These are phyloP conservation scores for Numenius phaeopus DNA, from an alignment of 2,797 vertebrate species.

Conservation along the genomic window DNA sequence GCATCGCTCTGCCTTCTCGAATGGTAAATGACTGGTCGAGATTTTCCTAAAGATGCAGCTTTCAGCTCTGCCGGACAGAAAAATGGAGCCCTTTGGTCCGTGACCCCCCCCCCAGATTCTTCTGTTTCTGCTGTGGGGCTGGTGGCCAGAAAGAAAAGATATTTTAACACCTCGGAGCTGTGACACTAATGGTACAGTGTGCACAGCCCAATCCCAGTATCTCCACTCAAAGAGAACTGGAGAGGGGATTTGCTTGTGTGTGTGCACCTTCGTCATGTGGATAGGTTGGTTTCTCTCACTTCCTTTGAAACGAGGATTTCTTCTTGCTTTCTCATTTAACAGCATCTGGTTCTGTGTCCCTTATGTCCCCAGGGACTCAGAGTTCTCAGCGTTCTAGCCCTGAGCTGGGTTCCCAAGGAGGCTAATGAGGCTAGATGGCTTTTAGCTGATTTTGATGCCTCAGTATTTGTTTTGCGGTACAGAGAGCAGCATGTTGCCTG, in stretches of 20 bases:
- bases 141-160: neutral
- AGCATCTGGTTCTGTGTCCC: neutral
- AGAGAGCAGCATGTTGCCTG: neutral
- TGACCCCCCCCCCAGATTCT: neutral
- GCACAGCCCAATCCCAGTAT: fast-evolving
- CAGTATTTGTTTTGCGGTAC: neutral
- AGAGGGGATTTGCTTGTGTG: neutral
- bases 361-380: neutral
- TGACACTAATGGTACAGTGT: neutral
- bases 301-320: neutral
- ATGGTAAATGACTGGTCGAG: neutral
- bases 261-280: neutral
- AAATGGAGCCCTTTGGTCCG: neutral
- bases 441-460: neutral
- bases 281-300: neutral
- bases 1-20: neutral
- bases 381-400: neutral
- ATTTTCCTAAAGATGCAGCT: neutral
- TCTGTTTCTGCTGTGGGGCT: neutral
- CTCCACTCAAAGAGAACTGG: neutral
- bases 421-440: neutral
- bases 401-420: neutral
- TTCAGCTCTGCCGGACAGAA: neutral
- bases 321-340: neutral
- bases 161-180: neutral